Evolutionary conservation across 2,113 vertebrate genomes (phyloP), one percentile per base, ranked within the genome.

Genomic region (Ammodytes marinus): DNA sequence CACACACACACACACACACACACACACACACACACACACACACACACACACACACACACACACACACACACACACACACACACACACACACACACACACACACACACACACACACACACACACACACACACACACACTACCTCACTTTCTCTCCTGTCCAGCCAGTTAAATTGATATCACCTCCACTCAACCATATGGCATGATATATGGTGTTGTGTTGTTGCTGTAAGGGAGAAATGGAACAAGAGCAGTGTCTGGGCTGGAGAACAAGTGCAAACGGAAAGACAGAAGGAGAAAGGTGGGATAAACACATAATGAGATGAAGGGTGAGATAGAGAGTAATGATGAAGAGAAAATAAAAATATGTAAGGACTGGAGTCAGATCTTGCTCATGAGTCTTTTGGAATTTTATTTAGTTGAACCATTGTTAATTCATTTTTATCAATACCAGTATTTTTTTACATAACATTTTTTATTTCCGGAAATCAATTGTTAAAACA

Each of bases 301-400:
- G 14, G 68, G 59, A 75, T 63, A 47, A 60, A 5, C 39, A 69
- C 63, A 49, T n/a, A 11, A 54, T 68, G 8, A 45, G 42, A 66
- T 55, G 58, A 37, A 13, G n/a, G 13, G 50, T 72, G 13, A 70
- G 46, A 63, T 9, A 17, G 17, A 45, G 14, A 53, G 43, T 57
- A 47, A 63, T 43, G 47, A 58, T 60, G 54, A 59, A 60, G n/a
- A 46, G 39, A 47, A 50, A 60, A 53, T 17, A 53, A 59, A 43
- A 55, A 46, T 4, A 53, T 64, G 65, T 65, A 35, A 70, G 39
- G 37, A 67, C 39, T 35, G 47, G 37, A 80, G 84, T 84, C 64
- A 54, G 71, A 69, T 54, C 87, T 64, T 54, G 63, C 75, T 53
- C 46, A n/a, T n/a, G n/a, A n/a, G n/a, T n/a, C n/a, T n/a, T n/a